Evolutionary conservation across 2,113 vertebrate species (phyloP), one percentile per base, ranked within the genome.

Genomic region (Oryzias celebensis): DNA sequence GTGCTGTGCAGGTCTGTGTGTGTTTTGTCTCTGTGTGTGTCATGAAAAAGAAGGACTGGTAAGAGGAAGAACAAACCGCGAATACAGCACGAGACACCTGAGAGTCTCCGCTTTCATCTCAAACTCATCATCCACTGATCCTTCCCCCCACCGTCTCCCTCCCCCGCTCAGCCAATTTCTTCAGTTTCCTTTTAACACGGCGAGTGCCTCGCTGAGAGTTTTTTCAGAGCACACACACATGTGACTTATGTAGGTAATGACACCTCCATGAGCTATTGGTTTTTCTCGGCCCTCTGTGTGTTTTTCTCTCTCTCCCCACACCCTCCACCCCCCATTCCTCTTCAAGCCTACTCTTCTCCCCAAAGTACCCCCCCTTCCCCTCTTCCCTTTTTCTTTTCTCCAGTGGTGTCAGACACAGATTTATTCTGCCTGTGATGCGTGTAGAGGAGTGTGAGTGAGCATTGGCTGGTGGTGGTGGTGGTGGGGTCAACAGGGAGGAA

Each of bases 371-470:
- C 50, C 5, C 26, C 26, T 28, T 28, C 26, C 76, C 48, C 43
- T 71, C 75, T 62, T 54, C 61, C 51, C 64, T 68, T 58, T 60
- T 63, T 56, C 65, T 83, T 68, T 82, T 85, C 86, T 81, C 80
- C 73, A 75, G 82, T 61, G 68, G 82, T 88, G 88, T 92, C 92
- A 92, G 94, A 93, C 93, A 93, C 89, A 97, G 96, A 98, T 98
- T 95, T 96, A 98, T 99, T 93, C 94, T 90, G 71, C 87, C 90
- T 93, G 89, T 84, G 88, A 92, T 90, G 92, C 89, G 88, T 88
- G 77, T 84, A 85, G 93, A 87, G 86, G 88, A 87, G 88, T 84
- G 91, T 87, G 91, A 90, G 92, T 86, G 93, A 90, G 90, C 81
- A 77, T 79, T 88, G 85, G 83, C 83, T 79, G 77, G 81, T 67